phyloP scores from a whole-genome alignment of 2,113 vertebrate species.

The Rynchops niger region DNA sequence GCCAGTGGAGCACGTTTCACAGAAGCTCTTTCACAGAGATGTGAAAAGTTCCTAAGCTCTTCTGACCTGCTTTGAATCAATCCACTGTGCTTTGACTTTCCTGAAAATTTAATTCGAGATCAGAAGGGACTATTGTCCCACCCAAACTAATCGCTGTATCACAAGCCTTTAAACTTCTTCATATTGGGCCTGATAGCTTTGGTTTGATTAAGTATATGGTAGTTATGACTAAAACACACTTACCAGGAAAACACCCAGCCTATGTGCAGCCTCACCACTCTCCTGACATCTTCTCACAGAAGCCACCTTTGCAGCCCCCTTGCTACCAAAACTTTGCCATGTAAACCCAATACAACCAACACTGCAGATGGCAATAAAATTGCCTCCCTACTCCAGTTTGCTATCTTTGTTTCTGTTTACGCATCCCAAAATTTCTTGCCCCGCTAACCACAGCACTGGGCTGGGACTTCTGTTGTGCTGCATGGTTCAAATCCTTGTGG shows the following conservation, averaged over 20 bases:
- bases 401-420: not conserved
- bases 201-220: not conserved
- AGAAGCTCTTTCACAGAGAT: not conserved
- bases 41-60: not conserved
- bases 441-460: no score
- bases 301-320: not conserved
- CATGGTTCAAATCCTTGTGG: not conserved
- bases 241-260: not conserved
- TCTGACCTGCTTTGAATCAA: not conserved
- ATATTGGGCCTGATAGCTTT: not conserved
- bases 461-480: not conserved
- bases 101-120: not conserved
- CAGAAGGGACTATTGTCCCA: not conserved
- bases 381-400: not conserved
- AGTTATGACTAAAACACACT: not conserved
- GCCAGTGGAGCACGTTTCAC: not conserved
- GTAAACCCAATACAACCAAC: not conserved
- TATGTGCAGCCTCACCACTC: rapidly evolving
- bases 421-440: not conserved
- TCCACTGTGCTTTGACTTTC: not conserved
- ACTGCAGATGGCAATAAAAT: rapidly evolving
- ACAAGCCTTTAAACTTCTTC: not conserved
- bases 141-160: not conserved
- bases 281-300: not conserved
- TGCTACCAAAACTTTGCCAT: not conserved